A percentile compares a stretch with the other conserved stretches of the same genome.
Evolutionary conservation across 2,113 vertebrate genomes (phyloP).

Genomic region (Rhegmatorhina hoffmannsi): DNA sequence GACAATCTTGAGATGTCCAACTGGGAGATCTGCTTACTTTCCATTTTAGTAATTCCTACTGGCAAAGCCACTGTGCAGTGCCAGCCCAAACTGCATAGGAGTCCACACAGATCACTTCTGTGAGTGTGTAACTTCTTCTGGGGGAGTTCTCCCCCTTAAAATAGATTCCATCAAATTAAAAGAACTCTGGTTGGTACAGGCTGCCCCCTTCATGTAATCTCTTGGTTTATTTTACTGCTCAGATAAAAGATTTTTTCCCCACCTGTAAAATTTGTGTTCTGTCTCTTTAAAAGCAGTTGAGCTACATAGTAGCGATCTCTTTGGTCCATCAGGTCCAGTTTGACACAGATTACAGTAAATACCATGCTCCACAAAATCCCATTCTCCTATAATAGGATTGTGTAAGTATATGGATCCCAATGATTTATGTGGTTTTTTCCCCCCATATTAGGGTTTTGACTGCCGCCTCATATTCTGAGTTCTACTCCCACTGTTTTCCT

Average conservation of each 20-base stretch:
- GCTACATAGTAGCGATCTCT: background rate
- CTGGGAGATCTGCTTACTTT: background rate
- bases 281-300: background rate
- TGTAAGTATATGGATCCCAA: background rate
- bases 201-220: background rate
- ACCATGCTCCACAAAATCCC: background rate
- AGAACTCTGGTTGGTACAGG: background rate
- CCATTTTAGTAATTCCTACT: background rate
- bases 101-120: background rate
- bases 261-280: background rate
- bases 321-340: background rate
- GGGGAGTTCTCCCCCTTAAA: background rate
- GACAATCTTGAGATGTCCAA: background rate
- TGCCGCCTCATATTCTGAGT: background rate
- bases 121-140: background rate
- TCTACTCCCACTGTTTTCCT: background rate
- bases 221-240: background rate
- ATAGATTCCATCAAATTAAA: background rate
- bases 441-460: background rate
- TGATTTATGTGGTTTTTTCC: background rate
- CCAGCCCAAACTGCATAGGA: background rate
- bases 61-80: background rate
- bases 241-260: background rate
- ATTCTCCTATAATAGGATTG: background rate
- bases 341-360: background rate